Evolutionary conservation across 2,888 invertebrate genomes (phyloP).

Genomic region (Pachycephus smyrnensis): DNA sequence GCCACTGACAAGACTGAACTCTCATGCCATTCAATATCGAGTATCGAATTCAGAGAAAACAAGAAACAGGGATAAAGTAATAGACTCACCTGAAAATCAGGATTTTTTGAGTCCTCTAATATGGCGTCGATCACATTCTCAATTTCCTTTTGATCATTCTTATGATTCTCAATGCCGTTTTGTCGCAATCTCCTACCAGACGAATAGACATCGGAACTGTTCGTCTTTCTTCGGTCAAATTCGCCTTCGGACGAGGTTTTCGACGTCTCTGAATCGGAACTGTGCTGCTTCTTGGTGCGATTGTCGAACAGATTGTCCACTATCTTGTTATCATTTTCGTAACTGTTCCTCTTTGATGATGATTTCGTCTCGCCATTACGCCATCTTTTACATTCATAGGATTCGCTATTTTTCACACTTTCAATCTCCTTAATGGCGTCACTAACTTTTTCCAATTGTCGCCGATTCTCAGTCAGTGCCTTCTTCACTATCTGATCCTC

Average conservation of each 20-base stretch:
- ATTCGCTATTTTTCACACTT: constrained; percentile 58
- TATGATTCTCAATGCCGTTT: constrained; percentile 67
- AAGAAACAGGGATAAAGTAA: background rate
- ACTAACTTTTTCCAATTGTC: constrained; percentile 62
- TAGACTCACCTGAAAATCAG: constrained; percentile 65
- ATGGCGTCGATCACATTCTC: constrained; percentile 66
- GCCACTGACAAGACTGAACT: background rate
- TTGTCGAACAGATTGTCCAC: constrained; percentile 40
- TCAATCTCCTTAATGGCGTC: constrained; percentile 64
- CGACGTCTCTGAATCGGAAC: constrained; percentile 40
- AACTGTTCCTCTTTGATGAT: constrained; percentile 51
- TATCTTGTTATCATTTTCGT: constrained; percentile 44
- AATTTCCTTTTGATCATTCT: constrained; percentile 66
- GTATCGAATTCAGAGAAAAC: background rate
- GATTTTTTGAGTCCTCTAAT: constrained; percentile 64
- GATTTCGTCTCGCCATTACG: constrained; percentile 45
- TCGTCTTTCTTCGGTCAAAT: constrained; percentile 47
- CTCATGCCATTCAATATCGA: background rate
- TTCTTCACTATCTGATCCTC: constrained; percentile 65
- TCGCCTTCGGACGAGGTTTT: constrained; percentile 53
- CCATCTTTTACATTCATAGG: constrained; percentile 40
- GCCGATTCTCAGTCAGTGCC: constrained; percentile 61
- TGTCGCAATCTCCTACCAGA: constrained; percentile 57
- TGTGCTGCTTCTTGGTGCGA: constrained; percentile 43
- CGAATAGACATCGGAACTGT: constrained; percentile 44